Conservation (phyloP, 64 coral and sea anemone genomes). For the Porites australiensis region DNA sequence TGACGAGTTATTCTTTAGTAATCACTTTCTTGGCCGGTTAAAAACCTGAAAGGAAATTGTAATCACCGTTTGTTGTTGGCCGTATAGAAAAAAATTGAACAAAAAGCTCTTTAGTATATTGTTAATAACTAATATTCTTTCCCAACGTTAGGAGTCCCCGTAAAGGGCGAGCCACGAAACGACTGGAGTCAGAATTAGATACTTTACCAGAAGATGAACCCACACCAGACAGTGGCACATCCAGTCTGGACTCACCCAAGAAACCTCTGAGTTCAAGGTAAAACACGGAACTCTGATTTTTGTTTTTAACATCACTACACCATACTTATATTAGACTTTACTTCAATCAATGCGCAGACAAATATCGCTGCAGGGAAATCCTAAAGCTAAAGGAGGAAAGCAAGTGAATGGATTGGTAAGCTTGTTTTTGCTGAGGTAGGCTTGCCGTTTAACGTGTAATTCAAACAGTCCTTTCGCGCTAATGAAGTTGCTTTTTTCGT, state of each 20-base stretch:
- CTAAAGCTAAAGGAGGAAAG: not conserved
- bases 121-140: not conserved
- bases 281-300: not conserved
- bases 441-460: not conserved
- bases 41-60: no score
- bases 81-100: no score
- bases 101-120: not conserved
- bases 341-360: not conserved
- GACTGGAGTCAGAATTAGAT: conserved; percentile 47
- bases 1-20: no score
- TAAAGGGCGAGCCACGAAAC: conserved; percentile 28
- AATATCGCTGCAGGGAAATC: conserved; percentile 2
- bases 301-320: not conserved
- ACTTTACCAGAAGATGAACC: conserved; percentile 55
- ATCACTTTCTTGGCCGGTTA: no score
- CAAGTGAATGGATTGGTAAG: conserved; percentile 30
- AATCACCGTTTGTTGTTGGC: no score
- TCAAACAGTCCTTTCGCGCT: not conserved
- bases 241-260: conserved; percentile 38
- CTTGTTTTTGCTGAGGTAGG: not conserved
- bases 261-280: conserved; percentile 51
- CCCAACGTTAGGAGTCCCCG: conserved; percentile 2
- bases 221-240: conserved; percentile 36
- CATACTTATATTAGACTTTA: not conserved
- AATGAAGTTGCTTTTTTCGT: no score